A percentile compares a stretch with the other conserved stretches of the same genome.
These are phyloP conservation scores for Salarias fasciatus DNA, from an alignment of 2,797 vertebrate species.

Conservation along the genomic window DNA sequence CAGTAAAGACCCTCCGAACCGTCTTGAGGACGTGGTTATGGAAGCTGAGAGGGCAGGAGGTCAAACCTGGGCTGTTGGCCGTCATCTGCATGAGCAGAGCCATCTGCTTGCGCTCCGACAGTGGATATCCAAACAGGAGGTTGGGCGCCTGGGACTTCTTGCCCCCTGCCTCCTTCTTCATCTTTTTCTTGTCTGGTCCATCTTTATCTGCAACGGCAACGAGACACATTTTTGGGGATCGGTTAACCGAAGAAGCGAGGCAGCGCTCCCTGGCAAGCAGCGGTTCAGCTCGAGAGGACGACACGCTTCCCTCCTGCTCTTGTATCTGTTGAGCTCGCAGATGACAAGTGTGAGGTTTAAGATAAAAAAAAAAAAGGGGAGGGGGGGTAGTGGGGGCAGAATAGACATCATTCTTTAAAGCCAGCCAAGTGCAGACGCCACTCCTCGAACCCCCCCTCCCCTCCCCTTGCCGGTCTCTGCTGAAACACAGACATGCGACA, in stretches of 20 bases:
- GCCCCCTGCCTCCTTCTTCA: constrained; percentile 93
- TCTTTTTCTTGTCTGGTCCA: constrained; percentile 97
- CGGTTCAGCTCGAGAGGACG: not conserved
- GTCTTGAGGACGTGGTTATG: constrained; percentile 30
- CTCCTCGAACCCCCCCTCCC: constrained; percentile 8
- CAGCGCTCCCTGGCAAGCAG: not conserved
- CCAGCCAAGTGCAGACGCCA: constrained; percentile 57
- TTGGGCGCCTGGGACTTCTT: constrained; percentile 94
- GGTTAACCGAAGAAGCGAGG: not conserved
- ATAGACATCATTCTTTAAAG: constrained; percentile 63
- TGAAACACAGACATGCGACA: constrained; percentile 70
- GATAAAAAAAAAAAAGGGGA: constrained; percentile 14
- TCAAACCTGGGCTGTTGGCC: constrained; percentile 97
- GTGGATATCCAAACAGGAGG: constrained; percentile 97
- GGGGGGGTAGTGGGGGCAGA: not conserved
- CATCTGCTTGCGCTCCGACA: constrained; percentile 99
- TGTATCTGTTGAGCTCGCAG: constrained; percentile 71
- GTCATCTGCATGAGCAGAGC: constrained; percentile 99
- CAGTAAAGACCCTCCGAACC: constrained; percentile 21
- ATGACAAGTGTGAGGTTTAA: constrained; percentile 74
- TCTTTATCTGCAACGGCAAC: constrained; percentile 92
- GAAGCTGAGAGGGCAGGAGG: constrained; percentile 17
- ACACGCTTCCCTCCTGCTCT: constrained; percentile 55
- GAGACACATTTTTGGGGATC: constrained; percentile 9
- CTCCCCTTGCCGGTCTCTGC: constrained; percentile 10